Base-by-base conservation (phyloP, 2,113 vertebrate genomes). In the Apaloderma vittatum region DNA sequence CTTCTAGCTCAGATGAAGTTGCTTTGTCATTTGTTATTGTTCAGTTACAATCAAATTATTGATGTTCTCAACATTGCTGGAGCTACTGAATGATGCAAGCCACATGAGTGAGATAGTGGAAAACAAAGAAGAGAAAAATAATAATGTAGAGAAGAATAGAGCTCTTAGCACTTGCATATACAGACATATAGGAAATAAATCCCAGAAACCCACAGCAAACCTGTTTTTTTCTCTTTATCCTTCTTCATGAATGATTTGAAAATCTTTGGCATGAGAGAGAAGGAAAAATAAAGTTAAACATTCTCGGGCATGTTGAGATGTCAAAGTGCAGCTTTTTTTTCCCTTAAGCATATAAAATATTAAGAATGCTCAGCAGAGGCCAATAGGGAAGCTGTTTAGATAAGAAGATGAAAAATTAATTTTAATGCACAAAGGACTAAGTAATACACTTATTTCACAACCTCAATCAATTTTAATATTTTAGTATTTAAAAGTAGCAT, bases 391-490 rank as follows among this genome's bases (percentile, higher is more conserved):
- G 95, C 80, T 97, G 94, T 97, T 97, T 97, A 90, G 78, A 97
- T 97, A 97, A 97, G 95, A 93, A 94, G 90, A 98, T 98, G 96
- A 98, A 98, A 98, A 98, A 97, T 97, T 98, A 98, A 98, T 98
- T 98, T 97, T 97, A 98, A 97, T 98, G 93, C 96, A 95, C 96
- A 96, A 86, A 94, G 88, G 95, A 98, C 81, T 97, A 97, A 98
- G 87, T 97, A 98, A 97, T 97, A 98, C 82, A 96, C 87, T 97
- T 96, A 93, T 97, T 98, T 97, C 96, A 96, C 89, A 98, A 96
- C 84, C 94, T 97, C 96, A 95, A 98, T 98, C 91, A 98, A 97
- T 98, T 98, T 98, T 97, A 98, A 97, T 98, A 97, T 98, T 98
- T 98, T 97, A 97, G 74, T 95, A 93, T 97, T 97, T 97, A 96